phyloP scores from a whole-genome alignment of 35 echinoderm and acorn worm species.

The Eucidaris tribuloides region DNA sequence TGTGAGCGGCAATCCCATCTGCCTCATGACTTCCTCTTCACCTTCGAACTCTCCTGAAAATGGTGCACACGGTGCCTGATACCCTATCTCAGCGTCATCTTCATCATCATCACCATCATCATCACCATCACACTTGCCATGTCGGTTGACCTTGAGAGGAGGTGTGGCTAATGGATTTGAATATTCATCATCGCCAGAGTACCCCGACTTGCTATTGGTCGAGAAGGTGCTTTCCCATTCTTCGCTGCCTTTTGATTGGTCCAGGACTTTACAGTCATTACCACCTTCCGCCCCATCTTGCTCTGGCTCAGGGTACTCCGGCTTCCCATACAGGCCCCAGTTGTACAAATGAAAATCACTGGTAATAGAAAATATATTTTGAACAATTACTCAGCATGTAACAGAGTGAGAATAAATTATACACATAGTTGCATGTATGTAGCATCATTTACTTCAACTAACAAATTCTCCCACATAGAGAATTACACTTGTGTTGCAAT shows the following conservation, averaged over 20 bases:
- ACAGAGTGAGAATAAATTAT: too few relatives aligned
- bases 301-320: not conserved
- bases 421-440: too few relatives aligned
- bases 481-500: not conserved
- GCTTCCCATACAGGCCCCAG: constrained; percentile 49
- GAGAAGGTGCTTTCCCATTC: not conserved
- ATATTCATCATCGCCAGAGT: not conserved
- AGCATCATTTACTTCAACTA: not conserved
- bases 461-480: not conserved
- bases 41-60: constrained; percentile 42
- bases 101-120: not conserved
- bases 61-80: not conserved
- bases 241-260: not conserved
- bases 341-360: constrained; percentile 39
- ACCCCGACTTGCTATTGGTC: not conserved
- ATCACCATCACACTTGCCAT: not conserved
- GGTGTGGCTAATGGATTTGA: not conserved
- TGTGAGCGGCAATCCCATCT: constrained; percentile 53
- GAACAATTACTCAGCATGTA: too few relatives aligned
- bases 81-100: not conserved
- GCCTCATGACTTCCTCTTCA: constrained; percentile 36
- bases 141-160: too few relatives aligned
- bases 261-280: not conserved
- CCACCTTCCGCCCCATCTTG: not conserved
- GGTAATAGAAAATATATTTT: not conserved